Evolutionary conservation across 2,888 invertebrate species (phyloP).

Genomic region (Asteroscopus sphinx): DNA sequence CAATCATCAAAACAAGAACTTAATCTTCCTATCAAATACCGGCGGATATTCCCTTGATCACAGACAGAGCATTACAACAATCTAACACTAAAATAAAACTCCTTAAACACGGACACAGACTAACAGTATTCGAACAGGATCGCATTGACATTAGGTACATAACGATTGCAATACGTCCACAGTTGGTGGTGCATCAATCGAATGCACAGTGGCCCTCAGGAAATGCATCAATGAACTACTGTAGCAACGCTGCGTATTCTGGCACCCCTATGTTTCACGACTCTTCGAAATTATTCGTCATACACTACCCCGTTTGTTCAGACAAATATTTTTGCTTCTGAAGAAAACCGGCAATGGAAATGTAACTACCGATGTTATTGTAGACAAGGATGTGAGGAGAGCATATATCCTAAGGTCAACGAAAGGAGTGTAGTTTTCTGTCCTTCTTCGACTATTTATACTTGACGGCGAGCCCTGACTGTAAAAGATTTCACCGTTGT

Average conservation of each 20-base stretch:
- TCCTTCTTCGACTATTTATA: conserved; percentile 57
- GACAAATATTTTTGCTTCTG: neutral
- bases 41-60: conserved; percentile 17
- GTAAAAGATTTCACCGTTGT: conserved; percentile 42
- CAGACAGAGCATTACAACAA: conserved; percentile 29
- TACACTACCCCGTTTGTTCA: conserved; percentile 24
- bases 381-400: conserved; percentile 12
- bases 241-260: conserved; percentile 49
- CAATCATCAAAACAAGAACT: no score
- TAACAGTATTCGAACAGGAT: conserved; percentile 77
- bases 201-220: conserved; percentile 79
- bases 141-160: conserved; percentile 86
- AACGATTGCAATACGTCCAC: conserved; percentile 87
- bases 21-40: neutral
- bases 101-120: conserved; percentile 74
- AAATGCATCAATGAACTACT: conserved; percentile 80
- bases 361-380: neutral
- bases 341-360: conserved; percentile 12
- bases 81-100: conserved; percentile 75
- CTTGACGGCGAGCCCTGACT: conserved; percentile 56
- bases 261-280: conserved; percentile 24
- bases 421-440: conserved; percentile 67
- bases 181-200: conserved; percentile 83
- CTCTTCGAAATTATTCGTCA: neutral
- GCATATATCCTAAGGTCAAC: conserved; percentile 64